Evolutionary conservation across 1,140 invertebrate species (phyloP), one percentile per base, ranked within the genome.

Genomic region (Drosophila ercepeae): DNA sequence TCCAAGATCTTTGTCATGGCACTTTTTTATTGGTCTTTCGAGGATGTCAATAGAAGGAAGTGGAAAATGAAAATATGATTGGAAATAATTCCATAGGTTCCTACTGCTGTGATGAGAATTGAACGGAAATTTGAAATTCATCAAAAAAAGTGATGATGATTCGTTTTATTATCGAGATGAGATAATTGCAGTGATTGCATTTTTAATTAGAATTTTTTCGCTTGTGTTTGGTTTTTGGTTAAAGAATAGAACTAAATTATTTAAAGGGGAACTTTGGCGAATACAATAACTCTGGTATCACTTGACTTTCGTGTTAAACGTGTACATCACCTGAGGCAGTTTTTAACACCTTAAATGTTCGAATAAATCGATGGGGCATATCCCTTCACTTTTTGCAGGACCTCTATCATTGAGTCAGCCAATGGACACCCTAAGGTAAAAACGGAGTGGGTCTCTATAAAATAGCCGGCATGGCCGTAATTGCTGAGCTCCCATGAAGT

Each of bases 401-500:
- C 60, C 23, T 41, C 27, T 21, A 48, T 48, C 55, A 39, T 21
- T 18, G 16, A 67, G 21, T 19, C 39, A 34, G 19, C 67, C 39
- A 27, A 44, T 65, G 27, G 27, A 67, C 60, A 13, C 19, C 9
- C 19, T 18, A 27, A 32, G 9, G 29, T 8, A 1, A n/a, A 32
- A 32, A 3, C 9, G 29, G 29, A 32, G 3, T 4, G 27, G 55
- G n/a, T 13, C 36, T 16, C 13, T 8, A 21, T 25, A 21, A 64
- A 64, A 64, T 63, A 59, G 53, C 60, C 60, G 59, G 54, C 60
- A 42, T 68, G 64, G 67, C 76, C 76, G 79, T 84, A 84, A 86
- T 86, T 86, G 79, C 81, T 65, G 57, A 86, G 76, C 76, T 76
- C 76, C 79, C 81, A 63, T 79, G 76, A 86, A 84, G 77, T 73